These are phyloP conservation scores for Aporrectodea caliginosa DNA, from an alignment of 1,140 invertebrate species.

Conservation along the genomic window DNA sequence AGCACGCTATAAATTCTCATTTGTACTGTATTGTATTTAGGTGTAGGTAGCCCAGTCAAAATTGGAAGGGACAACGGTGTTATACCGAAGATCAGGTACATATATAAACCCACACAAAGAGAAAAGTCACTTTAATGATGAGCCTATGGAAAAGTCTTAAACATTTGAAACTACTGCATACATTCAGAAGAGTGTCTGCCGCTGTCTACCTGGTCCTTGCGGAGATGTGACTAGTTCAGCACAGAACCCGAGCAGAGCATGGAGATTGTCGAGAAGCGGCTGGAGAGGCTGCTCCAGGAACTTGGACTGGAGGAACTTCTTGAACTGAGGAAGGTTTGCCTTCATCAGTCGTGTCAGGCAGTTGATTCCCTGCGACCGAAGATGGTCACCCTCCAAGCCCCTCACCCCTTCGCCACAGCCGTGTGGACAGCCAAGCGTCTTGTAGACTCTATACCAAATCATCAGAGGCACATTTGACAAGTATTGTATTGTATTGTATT, in stretches of 20 bases:
- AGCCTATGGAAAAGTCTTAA: too few species aligned
- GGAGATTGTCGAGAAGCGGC: constrained; percentile 88
- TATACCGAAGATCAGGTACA: too few species aligned
- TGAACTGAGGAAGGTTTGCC: constrained; percentile 57
- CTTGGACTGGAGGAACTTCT: constrained; percentile 70
- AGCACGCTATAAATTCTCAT: too few species aligned
- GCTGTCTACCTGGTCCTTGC: neutral
- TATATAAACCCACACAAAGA: too few species aligned
- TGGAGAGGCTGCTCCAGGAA: constrained; percentile 70
- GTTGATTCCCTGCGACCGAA: constrained; percentile 71
- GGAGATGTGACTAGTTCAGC: constrained; percentile 61
- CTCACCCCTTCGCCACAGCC: constrained; percentile 77
- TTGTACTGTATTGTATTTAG: too few species aligned
- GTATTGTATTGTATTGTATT: too few species aligned
- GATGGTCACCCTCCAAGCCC: constrained; percentile 57
- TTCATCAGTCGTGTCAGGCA: constrained; percentile 26
- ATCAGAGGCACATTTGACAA: too few species aligned
- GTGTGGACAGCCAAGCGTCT: constrained; percentile 87
- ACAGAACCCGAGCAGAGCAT: constrained; percentile 92
- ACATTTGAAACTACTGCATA: too few species aligned
- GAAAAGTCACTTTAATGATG: too few species aligned
- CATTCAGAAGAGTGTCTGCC: too few species aligned
- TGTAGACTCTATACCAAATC: constrained; percentile 66
- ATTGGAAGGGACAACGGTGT: too few species aligned
- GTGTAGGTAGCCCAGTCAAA: too few species aligned